These are phyloP conservation scores for Melipona beecheii DNA, from an alignment of 2,888 invertebrate species.

Conservation along the genomic window DNA sequence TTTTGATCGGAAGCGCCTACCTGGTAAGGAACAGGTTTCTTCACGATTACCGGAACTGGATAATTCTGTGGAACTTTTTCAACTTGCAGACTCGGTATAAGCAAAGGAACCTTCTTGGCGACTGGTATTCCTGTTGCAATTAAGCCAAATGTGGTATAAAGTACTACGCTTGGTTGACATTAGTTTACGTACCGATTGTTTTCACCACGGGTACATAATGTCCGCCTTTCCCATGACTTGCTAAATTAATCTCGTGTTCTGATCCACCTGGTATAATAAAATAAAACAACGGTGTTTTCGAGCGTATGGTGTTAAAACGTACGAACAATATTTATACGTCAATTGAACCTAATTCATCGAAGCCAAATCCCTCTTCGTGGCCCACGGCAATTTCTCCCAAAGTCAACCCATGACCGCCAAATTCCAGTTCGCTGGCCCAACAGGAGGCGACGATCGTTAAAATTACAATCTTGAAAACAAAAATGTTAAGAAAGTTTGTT, in stretches of 20 bases:
- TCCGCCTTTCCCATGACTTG: constrained; percentile 62
- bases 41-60: constrained; percentile 88
- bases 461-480: constrained; percentile 54
- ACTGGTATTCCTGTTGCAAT: constrained; percentile 85
- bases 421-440: constrained; percentile 41
- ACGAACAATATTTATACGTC: neutral
- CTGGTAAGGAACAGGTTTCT: constrained; percentile 85
- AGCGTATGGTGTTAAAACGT: neutral
- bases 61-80: constrained; percentile 87
- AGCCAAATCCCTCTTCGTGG: constrained; percentile 54
- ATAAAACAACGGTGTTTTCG: neutral
- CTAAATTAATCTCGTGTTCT: constrained; percentile 38
- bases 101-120: constrained; percentile 86
- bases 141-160: neutral
- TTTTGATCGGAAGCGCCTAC: constrained; percentile 47
- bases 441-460: constrained; percentile 61
- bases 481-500: neutral
- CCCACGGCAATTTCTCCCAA: constrained; percentile 76
- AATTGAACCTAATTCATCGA: constrained; percentile 63
- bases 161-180: neutral
- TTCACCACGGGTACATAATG: constrained; percentile 86
- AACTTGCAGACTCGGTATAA: constrained; percentile 85
- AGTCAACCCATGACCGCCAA: constrained; percentile 64
- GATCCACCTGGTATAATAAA: constrained; percentile 24
- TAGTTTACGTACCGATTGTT: constrained; percentile 84